Conservation (phyloP, 2,113 vertebrate genomes). For the Aptenodytes patagonicus region DNA sequence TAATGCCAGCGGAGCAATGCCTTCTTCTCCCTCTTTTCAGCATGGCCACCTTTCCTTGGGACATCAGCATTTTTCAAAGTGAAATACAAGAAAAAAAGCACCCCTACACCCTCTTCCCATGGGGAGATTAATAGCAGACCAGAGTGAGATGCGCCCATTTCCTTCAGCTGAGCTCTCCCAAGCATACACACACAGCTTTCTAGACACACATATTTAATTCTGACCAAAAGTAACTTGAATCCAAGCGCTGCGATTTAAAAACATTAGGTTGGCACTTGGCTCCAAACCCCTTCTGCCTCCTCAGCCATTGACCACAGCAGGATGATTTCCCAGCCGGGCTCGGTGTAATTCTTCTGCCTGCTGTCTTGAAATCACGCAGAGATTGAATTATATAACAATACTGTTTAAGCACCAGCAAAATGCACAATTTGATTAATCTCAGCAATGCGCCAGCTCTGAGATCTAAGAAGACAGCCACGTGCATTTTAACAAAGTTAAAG, state of each 20-base stretch:
- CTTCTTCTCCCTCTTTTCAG: neutral
- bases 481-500: conserved; percentile 54
- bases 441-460: neutral
- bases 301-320: conserved; percentile 4
- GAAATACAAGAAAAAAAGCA: neutral
- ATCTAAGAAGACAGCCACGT: conserved; percentile 15
- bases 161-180: neutral
- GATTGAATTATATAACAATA: conserved; percentile 21
- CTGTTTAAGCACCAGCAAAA: conserved; percentile 33
- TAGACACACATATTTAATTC: neutral
- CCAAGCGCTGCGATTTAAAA: neutral
- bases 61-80: neutral
- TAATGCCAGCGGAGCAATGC: neutral
- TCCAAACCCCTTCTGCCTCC: neutral
- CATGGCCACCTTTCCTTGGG: neutral
- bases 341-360: neutral
- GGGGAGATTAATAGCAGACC: neutral
- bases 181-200: neutral
- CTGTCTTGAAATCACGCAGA: neutral
- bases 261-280: neutral
- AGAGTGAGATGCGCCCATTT: neutral
- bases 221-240: neutral
- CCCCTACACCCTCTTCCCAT: neutral
- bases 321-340: neutral
- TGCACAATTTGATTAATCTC: conserved; percentile 52